Percentiles rank a stretch among this genome's conserved stretches.
Evolutionary conservation across 2,113 vertebrate genomes (phyloP).

Genomic region (Hemichromis elongatus): DNA sequence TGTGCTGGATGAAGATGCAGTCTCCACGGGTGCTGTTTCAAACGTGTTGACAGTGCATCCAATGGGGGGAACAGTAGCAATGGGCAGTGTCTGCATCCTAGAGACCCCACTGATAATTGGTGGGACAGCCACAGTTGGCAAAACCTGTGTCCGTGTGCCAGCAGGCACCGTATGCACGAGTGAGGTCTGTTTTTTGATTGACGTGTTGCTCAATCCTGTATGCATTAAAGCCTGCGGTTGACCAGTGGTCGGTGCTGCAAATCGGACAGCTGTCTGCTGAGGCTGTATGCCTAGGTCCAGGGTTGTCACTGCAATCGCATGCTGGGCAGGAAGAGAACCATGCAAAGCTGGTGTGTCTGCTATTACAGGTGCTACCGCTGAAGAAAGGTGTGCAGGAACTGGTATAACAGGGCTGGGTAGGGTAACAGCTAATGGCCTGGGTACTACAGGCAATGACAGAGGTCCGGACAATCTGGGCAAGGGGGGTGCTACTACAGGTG

Average conservation of each 20-base stretch:
- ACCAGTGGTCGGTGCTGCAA: neutral
- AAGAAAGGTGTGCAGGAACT: neutral
- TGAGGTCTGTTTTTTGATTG: slow-evolving; percentile 33
- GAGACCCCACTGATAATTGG: slow-evolving; percentile 70
- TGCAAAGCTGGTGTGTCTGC: slow-evolving; percentile 30
- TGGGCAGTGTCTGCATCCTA: slow-evolving; percentile 72
- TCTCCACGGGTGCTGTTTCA: slow-evolving; percentile 52
- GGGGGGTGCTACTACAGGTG: neutral
- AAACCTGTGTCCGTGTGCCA: slow-evolving; percentile 40
- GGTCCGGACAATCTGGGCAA: slow-evolving; percentile 19
- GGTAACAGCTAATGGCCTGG: neutral
- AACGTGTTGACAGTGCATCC: slow-evolving; percentile 62
- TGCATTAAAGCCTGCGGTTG: slow-evolving; percentile 24
- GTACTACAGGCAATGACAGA: slow-evolving; percentile 6
- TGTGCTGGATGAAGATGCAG: slow-evolving; percentile 42
- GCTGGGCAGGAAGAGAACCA: slow-evolving; percentile 15
- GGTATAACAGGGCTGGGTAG: neutral
- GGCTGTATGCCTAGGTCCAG: neutral
- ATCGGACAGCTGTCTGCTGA: slow-evolving; percentile 14
- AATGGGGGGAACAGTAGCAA: slow-evolving; percentile 75
- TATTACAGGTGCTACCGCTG: slow-evolving; percentile 51
- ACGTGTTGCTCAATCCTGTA: slow-evolving; percentile 12
- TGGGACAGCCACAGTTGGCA: slow-evolving; percentile 77
- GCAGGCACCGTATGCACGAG: slow-evolving; percentile 23
- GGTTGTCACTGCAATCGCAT: slow-evolving; percentile 4